Base-by-base conservation (phyloP, 2,888 invertebrate species). In the Sminthurides aquaticus region DNA sequence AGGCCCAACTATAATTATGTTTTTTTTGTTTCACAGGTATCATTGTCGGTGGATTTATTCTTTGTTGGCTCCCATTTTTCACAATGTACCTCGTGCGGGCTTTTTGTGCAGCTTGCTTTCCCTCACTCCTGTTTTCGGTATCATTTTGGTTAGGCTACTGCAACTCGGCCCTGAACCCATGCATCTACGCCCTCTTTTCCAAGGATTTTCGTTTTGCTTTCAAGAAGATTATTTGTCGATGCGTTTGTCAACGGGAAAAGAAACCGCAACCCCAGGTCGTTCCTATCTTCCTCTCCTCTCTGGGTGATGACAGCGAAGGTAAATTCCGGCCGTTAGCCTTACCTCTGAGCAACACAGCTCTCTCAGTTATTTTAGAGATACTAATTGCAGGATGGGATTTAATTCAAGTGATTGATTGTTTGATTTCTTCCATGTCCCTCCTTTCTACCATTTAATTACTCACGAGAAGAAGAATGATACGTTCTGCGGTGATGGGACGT, bases 81-180 rank as follows among this genome's bases (percentile, higher is more conserved):
- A 92, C 93, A 57, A 90, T 94, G 81, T 96, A 96, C 79, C 84
- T 95, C 56, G 85, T 93, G 63, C 84, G 91, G 15, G 94, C 93
- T 0, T 94, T 91, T 78, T 92, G 91, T 78, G 87, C 85, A 54
- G 84, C 87, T 67, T 93, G 93, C 79, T 90, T 94, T 49, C 87
- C 90, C 70, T 87, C 87, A 0, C 82, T 91, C 65, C 82, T 93
- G 62, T 95, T 95, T 81, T 91, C 91, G 18, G 85, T 95, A 27
- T 85, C 95, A 24, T 96, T 97, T 81, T 98, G 97, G 96, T 83
- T 98, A 69, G 97, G 97, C 1, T 97, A 97, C 81, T 93, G 94
- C 60, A 74, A 74, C 65, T 66, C 64, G 1, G 66, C 67, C 29
- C 67, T 70, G 22, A 67, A 68, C 34, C 66, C 66, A 8, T 65